Percentiles rank a stretch among this genome's conserved stretches.
phyloP scores from a whole-genome alignment of 1,140 invertebrate genomes.

The Achroia grisella region DNA sequence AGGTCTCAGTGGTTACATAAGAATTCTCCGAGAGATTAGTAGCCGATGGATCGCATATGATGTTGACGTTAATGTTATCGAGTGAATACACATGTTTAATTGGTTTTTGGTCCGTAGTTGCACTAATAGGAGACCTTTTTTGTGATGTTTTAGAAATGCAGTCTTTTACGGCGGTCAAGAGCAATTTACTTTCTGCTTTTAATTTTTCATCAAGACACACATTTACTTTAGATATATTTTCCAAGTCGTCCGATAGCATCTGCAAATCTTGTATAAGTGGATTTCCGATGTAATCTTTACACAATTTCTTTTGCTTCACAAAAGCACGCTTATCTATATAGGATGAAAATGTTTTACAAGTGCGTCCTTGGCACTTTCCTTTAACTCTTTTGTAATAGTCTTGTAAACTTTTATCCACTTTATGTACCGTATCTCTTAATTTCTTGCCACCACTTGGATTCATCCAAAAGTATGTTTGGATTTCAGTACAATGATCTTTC shows the following conservation, averaged over 20 bases:
- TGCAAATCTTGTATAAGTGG: constrained; percentile 22
- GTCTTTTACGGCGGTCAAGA: constrained; percentile 1
- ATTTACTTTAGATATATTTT: constrained; percentile 13
- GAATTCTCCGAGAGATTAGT: too few relatives aligned
- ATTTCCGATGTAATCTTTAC: constrained; percentile 4
- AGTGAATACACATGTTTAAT: constrained; percentile 33
- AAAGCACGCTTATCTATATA: constrained; percentile 30
- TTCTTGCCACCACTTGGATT: constrained; percentile 51
- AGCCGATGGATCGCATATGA: constrained; percentile 30
- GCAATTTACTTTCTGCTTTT: constrained; percentile 3
- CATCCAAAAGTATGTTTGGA: constrained; percentile 55
- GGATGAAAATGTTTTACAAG: constrained; percentile 35
- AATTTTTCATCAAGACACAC: constrained; percentile 16
- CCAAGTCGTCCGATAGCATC: constrained; percentile 22
- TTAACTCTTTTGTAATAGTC: constrained; percentile 49
- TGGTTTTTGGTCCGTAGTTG: not conserved
- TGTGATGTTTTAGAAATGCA: constrained; percentile 3
- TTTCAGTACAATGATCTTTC: constrained; percentile 55
- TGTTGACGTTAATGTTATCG: constrained; percentile 48
- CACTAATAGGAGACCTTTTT: not conserved
- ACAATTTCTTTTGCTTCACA: not conserved
- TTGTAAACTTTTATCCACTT: constrained; percentile 34
- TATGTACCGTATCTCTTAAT: constrained; percentile 41
- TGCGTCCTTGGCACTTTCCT: constrained; percentile 41
- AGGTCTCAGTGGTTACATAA: too few relatives aligned